These are phyloP conservation scores for Mesocentrotus franciscanus DNA, from an alignment of 53 echinoderm and acorn worm genomes.

Conservation along the genomic window DNA sequence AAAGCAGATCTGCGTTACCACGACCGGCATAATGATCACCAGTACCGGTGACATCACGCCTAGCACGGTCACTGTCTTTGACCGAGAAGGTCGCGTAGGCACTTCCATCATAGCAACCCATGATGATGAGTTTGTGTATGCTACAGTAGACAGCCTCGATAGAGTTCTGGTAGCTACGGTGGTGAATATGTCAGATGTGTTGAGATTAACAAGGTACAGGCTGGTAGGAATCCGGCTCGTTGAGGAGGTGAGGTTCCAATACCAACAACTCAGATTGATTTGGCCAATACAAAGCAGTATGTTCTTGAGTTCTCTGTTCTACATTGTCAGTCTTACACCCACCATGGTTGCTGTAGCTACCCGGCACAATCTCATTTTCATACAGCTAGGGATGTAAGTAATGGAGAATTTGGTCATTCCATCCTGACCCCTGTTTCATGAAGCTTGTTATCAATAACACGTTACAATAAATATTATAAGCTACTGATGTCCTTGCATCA, in stretches of 20 bases:
- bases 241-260: background rate
- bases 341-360: background rate
- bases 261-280: background rate
- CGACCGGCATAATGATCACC: background rate
- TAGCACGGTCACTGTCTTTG: background rate
- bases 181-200: background rate
- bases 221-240: background rate
- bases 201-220: background rate
- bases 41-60: background rate
- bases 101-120: background rate
- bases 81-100: background rate
- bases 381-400: background rate
- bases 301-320: background rate
- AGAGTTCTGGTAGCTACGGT: no score
- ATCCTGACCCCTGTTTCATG: fast-evolving
- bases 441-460: no score
- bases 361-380: background rate
- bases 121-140: background rate
- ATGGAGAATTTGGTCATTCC: no score
- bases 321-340: background rate
- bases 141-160: no score
- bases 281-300: background rate
- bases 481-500: no score
- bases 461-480: no score
- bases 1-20: background rate